Base-by-base conservation (phyloP, 92 coral and sea anemone species). In the Meandrina meandrites region DNA sequence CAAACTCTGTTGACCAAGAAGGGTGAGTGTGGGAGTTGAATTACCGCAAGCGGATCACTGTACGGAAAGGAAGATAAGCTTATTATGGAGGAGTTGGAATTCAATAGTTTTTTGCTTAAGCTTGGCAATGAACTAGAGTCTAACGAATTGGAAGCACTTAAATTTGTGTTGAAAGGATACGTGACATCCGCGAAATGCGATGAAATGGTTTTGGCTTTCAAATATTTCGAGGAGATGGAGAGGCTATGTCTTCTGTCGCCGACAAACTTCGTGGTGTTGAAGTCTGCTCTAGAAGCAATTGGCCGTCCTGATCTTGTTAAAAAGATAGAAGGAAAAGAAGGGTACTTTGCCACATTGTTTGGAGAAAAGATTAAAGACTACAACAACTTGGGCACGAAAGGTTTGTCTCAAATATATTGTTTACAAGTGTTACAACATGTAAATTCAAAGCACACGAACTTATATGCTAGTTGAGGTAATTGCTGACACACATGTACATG, bases 291-390 rank as follows among this genome's bases (percentile, higher is more conserved):
- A 5, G 48, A 31, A 16, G 58, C 70, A 24, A 80, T 91, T 53
- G 79, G 72, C n/a, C 89, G 92, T 48, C 45, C 15, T 24, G 94
- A 91, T 88, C 86, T 91, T 42, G 21, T 35, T 12, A 81, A 62
- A n/a, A 53, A 75, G 47, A 60, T 88, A 27, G 79, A 58, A 13
- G 27, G 64, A 11, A 90, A 84, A 53, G 84, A 45, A 47, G 13
- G 45, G 21, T 24, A 48, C 45, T 91, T 91, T 45, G 62, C 73
- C 22, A 30, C 53, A 17, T 73, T 75, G 64, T 87, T 84, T 50
- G 40, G 56, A 11, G 64, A 57, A 57, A 57, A 21, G 64, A 66
- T 77, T 15, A 66, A 83, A 19, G 54, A 16, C 22, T 76, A 81
- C 69, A 50, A 89, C 35, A 80, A 24, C 70, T 22, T 84, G 51